Evolutionary conservation across 2,888 invertebrate genomes (phyloP).

Genomic region (Brachylomia viminalis): DNA sequence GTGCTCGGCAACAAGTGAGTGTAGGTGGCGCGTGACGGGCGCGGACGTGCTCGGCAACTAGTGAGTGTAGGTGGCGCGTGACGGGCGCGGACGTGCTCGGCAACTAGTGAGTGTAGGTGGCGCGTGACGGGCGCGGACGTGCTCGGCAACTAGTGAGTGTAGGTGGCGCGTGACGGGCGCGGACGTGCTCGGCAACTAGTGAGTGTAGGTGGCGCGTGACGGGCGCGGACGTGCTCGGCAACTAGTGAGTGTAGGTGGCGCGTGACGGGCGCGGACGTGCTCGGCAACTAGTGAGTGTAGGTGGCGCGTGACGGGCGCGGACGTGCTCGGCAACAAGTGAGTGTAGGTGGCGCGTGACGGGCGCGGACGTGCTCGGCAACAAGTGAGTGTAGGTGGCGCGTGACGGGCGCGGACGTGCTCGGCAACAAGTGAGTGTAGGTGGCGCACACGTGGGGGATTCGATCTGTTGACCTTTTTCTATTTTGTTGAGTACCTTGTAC

Average conservation of each 20-base stretch:
- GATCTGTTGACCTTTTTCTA: too few relatives aligned
- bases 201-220: too few relatives aligned
- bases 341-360: too few relatives aligned
- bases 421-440: too few relatives aligned
- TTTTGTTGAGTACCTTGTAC: too few relatives aligned
- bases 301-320: too few relatives aligned
- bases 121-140: conserved; percentile 81
- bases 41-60: conserved; percentile 91
- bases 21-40: too few relatives aligned
- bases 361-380: conserved; percentile 93
- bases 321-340: conserved; percentile 91
- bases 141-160: conserved; percentile 88
- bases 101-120: conserved; percentile 30
- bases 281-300: conserved; percentile 86
- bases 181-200: conserved; percentile 91
- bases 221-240: conserved; percentile 94
- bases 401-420: too few relatives aligned
- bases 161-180: too few relatives aligned
- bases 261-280: conserved; percentile 83
- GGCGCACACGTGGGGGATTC: too few relatives aligned
- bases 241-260: conserved; percentile 24
- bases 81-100: too few relatives aligned
- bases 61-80: neutral
- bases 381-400: conserved; percentile 12
- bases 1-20: conserved; percentile 91